A percentile compares a stretch with the other conserved stretches of the same genome.
These are phyloP conservation scores for Hemiprocne comata DNA, from an alignment of 2,113 vertebrate genomes.

Conservation along the genomic window DNA sequence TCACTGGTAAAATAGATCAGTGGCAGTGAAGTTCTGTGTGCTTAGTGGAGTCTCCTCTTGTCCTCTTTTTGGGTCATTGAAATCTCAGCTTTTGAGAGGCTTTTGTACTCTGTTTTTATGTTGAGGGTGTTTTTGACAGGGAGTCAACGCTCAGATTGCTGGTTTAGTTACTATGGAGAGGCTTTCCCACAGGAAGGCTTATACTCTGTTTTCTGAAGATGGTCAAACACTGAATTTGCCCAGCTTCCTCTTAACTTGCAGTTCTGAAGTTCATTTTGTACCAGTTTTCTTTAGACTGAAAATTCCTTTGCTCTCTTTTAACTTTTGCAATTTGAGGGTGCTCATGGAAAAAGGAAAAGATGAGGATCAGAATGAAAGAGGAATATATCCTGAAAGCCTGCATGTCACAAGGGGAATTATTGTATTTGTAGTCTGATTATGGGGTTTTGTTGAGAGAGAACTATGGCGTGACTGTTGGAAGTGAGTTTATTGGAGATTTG, in stretches of 20 bases:
- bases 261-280: conserved; percentile 16
- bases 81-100: conserved; percentile 19
- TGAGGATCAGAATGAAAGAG: not conserved
- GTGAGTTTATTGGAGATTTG: not conserved
- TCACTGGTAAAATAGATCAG: not conserved
- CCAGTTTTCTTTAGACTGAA: not conserved
- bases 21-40: not conserved
- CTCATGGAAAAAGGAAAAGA: not conserved
- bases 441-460: not conserved
- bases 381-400: not conserved
- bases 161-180: conserved; percentile 62
- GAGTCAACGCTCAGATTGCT: conserved; percentile 37
- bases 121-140: conserved; percentile 49
- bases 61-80: conserved; percentile 32
- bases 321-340: not conserved
- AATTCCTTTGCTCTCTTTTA: conserved; percentile 2
- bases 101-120: conserved; percentile 55
- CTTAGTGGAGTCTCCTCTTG: not conserved
- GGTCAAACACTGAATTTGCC: conserved; percentile 11
- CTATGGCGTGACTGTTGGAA: not conserved
- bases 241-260: conserved; percentile 25
- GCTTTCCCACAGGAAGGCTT: conserved; percentile 39
- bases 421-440: not conserved
- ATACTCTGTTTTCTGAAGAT: conserved; percentile 38
- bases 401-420: not conserved